phyloP scores from a whole-genome alignment of 2,888 invertebrate species.

The Caenorhabditis sulstoni region DNA sequence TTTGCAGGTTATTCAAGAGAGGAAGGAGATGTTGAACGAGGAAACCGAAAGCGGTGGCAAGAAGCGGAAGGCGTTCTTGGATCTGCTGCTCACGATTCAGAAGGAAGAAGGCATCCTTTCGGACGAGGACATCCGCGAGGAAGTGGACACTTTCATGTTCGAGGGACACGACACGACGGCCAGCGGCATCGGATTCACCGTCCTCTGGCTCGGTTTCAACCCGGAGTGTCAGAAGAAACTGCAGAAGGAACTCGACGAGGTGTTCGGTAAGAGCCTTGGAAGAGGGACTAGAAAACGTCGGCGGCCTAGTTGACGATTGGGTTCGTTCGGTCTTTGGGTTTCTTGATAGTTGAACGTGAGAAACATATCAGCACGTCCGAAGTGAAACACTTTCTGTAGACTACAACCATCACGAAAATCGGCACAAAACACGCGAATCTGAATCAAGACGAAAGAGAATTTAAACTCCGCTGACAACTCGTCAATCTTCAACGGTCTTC shows the following conservation, averaged over 20 bases:
- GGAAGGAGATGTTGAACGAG: conserved; percentile 51
- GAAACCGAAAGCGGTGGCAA: conserved; percentile 9
- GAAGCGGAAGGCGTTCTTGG: conserved; percentile 81
- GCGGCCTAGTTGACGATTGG: no score
- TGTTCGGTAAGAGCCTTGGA: conserved; percentile 56
- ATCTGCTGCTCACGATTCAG: conserved; percentile 81
- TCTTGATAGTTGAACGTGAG: not conserved
- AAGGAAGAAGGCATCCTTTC: conserved; percentile 80
- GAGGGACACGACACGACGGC: conserved; percentile 82
- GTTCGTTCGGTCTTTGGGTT: no score
- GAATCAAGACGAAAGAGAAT: no score
- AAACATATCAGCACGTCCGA: not conserved
- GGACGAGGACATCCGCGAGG: conserved; percentile 81
- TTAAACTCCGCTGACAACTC: no score
- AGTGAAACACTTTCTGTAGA: no score
- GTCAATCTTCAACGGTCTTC: not conserved
- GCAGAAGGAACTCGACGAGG: conserved; percentile 66
- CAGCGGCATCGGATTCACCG: conserved; percentile 81
- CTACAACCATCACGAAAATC: no score
- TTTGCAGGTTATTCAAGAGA: conserved; percentile 53
- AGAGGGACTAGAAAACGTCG: no score
- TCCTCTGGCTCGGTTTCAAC: conserved; percentile 81
- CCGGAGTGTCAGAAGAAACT: conserved; percentile 80
- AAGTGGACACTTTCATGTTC: conserved; percentile 83
- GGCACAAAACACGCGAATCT: no score